Base-by-base conservation (phyloP, 1,140 invertebrate species). In the Hesperophylax magnus region DNA sequence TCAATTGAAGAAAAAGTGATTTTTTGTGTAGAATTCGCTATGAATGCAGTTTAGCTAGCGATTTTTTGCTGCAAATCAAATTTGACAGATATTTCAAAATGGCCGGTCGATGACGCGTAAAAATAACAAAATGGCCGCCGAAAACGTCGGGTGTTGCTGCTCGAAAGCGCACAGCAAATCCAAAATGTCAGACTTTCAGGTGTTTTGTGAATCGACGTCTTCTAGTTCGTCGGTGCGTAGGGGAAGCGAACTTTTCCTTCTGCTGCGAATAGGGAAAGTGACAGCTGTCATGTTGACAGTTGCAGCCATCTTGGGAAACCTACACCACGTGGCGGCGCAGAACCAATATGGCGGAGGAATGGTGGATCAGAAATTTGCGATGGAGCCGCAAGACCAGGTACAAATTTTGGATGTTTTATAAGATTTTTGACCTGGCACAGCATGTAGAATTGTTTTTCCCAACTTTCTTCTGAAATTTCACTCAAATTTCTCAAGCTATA, bases 381-480 rank as follows among this genome's bases (percentile, higher is more conserved):
- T 95, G 92, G 94, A 96, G 86, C 95, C 95, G 2, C 94, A 96
- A 86, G 95, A 97, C 91, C 89, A 90, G 88, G 89, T 90, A 83
- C 85, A 79, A 61, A 81, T 78, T 79, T 79, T 78, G 56, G 31
- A 76, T 76, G 18, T 20, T 71, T 72, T 34, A 58, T 61, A 75
- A 24, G 9, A 58, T 80, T 81, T 83, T 67, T 47, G 11, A 14
- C 9, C 6, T 14, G 9, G 11, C 11, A 2, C 27, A 27, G 27
- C 27, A 2, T 27, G 2, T 27, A 27, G 5, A 27, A 5, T 27
- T 27, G 27, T 27, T 27, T 27, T 5, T 27, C 27, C 27, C 27
- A 27, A 27, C 27, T 27, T 27, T 27, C 27, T 2, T 27, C 27
- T 27, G 27, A 5, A 27, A 5, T 27, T 5, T 2, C 27, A 27